Evolutionary conservation across 2,888 invertebrate genomes (phyloP).

Genomic region (Hemicrepidius hirtus): DNA sequence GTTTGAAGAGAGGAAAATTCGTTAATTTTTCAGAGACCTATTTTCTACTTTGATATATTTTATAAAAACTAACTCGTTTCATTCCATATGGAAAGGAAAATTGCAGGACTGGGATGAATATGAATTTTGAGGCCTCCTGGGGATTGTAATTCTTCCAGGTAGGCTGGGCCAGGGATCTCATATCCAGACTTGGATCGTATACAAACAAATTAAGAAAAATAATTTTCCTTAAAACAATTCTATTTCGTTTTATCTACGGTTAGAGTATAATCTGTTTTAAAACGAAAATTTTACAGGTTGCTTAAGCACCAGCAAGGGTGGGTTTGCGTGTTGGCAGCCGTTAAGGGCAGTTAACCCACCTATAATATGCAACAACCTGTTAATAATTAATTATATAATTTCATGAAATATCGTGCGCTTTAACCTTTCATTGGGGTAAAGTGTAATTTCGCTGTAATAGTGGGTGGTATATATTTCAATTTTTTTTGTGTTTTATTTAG

Average conservation of each 20-base stretch:
- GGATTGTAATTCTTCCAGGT: too few relatives aligned
- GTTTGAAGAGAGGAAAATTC: background rate
- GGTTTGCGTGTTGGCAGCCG: constrained; percentile 57
- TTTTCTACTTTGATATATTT: too few relatives aligned
- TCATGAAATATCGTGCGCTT: constrained; percentile 64
- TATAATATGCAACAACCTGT: constrained; percentile 68
- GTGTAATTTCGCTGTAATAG: constrained; percentile 44
- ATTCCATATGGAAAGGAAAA: too few relatives aligned
- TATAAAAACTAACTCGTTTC: too few relatives aligned
- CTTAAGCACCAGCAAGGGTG: constrained; percentile 8
- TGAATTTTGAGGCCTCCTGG: too few relatives aligned
- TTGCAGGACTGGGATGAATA: too few relatives aligned
- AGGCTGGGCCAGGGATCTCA: too few relatives aligned
- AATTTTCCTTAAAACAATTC: too few relatives aligned
- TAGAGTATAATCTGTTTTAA: background rate
- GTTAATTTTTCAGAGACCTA: background rate
- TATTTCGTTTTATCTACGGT: background rate
- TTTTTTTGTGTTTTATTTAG: constrained; percentile 26
- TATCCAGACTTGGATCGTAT: too few relatives aligned
- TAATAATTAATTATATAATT: constrained; percentile 69
- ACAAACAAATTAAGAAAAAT: too few relatives aligned
- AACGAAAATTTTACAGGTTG: constrained; percentile 11
- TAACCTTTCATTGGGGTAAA: constrained; percentile 58
- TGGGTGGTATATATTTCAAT: constrained; percentile 26
- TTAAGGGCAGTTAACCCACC: constrained; percentile 68